Evolutionary conservation across 2,797 vertebrate genomes (phyloP).

Genomic region (Pipistrellus pygmaeus): DNA sequence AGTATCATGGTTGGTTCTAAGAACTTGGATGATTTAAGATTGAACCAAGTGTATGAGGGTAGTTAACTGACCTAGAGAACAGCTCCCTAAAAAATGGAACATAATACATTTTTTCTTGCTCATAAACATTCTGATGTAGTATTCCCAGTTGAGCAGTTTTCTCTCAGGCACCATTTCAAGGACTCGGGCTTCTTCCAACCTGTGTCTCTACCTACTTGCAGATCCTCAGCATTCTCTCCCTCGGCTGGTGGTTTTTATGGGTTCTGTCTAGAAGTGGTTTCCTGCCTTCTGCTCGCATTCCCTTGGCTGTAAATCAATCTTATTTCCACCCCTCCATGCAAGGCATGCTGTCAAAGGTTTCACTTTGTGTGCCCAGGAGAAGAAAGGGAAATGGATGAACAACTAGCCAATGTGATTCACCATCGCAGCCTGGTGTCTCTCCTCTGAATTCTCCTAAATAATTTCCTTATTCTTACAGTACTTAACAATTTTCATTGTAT

Average conservation of each 20-base stretch:
- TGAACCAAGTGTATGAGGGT: not conserved
- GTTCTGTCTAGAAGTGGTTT: not conserved
- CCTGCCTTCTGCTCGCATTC: not conserved
- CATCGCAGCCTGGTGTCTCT: not conserved
- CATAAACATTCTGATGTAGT: not conserved
- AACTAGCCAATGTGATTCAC: not conserved
- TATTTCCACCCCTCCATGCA: not conserved
- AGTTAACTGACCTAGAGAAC: not conserved
- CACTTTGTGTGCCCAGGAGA: not conserved
- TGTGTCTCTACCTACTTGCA: not conserved
- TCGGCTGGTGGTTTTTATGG: not conserved
- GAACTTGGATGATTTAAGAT: not conserved
- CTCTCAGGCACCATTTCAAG: not conserved
- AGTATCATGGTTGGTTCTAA: not conserved
- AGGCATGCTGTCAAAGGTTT: not conserved
- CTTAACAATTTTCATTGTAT: conserved; percentile 33
- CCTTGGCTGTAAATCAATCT: not conserved
- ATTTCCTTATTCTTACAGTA: conserved; percentile 21
- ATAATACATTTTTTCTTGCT: not conserved
- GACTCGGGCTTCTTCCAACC: not conserved
- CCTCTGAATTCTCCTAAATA: not conserved
- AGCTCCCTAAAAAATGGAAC: not conserved
- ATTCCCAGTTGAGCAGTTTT: not conserved
- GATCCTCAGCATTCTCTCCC: not conserved
- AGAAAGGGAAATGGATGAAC: not conserved